Base-by-base conservation (phyloP, 30 jellyfish, hydroid and myxozoan species). In the Phacellophora camtschatica region DNA sequence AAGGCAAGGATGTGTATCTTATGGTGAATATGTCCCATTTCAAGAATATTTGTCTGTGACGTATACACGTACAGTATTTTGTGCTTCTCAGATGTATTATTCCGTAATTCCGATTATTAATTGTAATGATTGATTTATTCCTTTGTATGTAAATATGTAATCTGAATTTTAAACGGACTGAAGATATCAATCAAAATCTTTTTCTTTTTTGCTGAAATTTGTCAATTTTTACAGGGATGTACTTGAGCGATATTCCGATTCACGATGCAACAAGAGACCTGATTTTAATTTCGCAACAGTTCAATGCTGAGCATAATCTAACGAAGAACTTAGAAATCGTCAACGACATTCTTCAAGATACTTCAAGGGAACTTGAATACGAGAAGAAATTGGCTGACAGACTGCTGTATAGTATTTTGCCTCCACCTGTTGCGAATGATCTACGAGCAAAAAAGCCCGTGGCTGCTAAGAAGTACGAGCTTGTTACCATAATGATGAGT, bases 261-360 rank as follows among this genome's bases (percentile, higher is more conserved):
- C 97, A 88, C 39, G 97, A 88, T 66, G 97, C 97, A 29, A 88
- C 97, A 29, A 66, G 97, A 45, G 97, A 88, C 57, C 71, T 88
- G 20, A 88, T 88, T 77, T 50, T 88, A 53, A 49, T 88, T 39
- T 88, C 97, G 49, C 95, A 88, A 58, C 97, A 88, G 54, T 95
- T 80, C 78, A 66, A 86, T 27, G 97, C 97, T 29, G 97, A 88
- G 70, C 73, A 88, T 62, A 66, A 78, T 61, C 87, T 88, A 46
- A 80, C 81, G 59, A 81, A 88, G 55, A 80, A 65, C 30, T 90
- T 88, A 13, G 95, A 88, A 42, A 29, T 65, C 5, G 89, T 88
- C 23, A 88, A 95, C 16, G 97, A 88, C 72, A 75, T 71, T n/a
- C 75, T 88, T 0, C 95, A 88, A 41, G 84, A 88, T 51, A 88